phyloP scores from a whole-genome alignment of 2,888 invertebrate species.

The Callimorpha dominula region DNA sequence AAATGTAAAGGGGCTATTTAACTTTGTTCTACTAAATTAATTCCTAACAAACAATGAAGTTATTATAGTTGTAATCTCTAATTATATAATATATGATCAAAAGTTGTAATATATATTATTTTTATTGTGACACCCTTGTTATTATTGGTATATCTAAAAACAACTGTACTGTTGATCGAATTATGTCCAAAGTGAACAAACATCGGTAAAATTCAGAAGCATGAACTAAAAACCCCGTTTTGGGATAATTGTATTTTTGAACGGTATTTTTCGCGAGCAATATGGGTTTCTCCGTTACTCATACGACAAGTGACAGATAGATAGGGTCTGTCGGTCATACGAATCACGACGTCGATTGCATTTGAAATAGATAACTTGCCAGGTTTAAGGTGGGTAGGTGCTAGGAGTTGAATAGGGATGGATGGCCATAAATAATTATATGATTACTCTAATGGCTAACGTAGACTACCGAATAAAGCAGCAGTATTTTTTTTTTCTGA shows the following conservation, averaged over 20 bases:
- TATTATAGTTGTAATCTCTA: background rate
- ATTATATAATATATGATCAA: too few relatives aligned
- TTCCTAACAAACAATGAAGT: background rate
- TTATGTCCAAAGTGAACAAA: constrained; percentile 6
- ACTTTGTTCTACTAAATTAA: constrained; percentile 21
- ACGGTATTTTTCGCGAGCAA: constrained; percentile 75
- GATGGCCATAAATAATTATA: constrained; percentile 28
- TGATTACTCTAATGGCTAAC: constrained; percentile 16
- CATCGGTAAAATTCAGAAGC: constrained; percentile 22
- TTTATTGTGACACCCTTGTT: background rate
- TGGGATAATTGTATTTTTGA: constrained; percentile 68
- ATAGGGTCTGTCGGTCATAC: constrained; percentile 71
- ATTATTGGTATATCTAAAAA: background rate
- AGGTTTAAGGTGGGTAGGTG: constrained; percentile 10
- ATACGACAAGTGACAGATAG: constrained; percentile 75
- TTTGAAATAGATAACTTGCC: constrained; percentile 59
- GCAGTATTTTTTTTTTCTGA: constrained; percentile 40
- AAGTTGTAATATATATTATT: background rate
- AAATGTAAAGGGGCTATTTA: constrained; percentile 8
- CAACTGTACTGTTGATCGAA: constrained; percentile 5
- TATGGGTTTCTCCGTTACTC: constrained; percentile 77
- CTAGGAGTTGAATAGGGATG: background rate
- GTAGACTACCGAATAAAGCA: constrained; percentile 36
- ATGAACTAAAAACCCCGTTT: constrained; percentile 75
- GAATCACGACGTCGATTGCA: constrained; percentile 71